phyloP scores from a whole-genome alignment of 2,888 invertebrate genomes.

The Neoascia interrupta region DNA sequence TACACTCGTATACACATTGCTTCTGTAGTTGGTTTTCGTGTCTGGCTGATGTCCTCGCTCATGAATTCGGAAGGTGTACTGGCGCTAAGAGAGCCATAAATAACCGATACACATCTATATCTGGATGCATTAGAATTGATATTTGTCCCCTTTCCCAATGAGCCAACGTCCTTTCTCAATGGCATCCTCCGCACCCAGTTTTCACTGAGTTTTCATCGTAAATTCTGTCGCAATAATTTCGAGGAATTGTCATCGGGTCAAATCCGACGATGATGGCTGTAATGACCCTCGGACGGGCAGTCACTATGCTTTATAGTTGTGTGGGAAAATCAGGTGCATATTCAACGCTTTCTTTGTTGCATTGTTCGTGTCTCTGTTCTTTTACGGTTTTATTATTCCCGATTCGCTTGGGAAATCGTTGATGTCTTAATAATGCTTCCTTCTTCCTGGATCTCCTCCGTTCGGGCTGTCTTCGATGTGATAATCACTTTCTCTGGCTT shows the following conservation, averaged over 20 bases:
- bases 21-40: constrained; percentile 25
- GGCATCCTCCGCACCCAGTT: constrained; percentile 4
- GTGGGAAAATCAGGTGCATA: constrained; percentile 67
- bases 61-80: constrained; percentile 55
- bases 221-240: constrained; percentile 58
- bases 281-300: constrained; percentile 54
- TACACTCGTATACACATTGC: constrained; percentile 2
- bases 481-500: constrained; percentile 30
- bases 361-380: constrained; percentile 2
- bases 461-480: neutral
- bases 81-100: constrained; percentile 67
- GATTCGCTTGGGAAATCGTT: constrained; percentile 54
- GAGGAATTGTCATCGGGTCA: constrained; percentile 39
- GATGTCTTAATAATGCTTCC: constrained; percentile 68
- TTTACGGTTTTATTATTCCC: constrained; percentile 57
- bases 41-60: constrained; percentile 8
- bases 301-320: constrained; percentile 48
- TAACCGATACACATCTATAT: constrained; percentile 61
- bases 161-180: no score
- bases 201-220: constrained; percentile 47
- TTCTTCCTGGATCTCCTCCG: constrained; percentile 64
- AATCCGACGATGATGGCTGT: constrained; percentile 40
- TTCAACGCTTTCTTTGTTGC: constrained; percentile 3
- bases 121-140: constrained; percentile 54
- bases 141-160: constrained; percentile 17